Conservation (phyloP, 2,113 vertebrate genomes). For the Chlamydotis undulata region DNA sequence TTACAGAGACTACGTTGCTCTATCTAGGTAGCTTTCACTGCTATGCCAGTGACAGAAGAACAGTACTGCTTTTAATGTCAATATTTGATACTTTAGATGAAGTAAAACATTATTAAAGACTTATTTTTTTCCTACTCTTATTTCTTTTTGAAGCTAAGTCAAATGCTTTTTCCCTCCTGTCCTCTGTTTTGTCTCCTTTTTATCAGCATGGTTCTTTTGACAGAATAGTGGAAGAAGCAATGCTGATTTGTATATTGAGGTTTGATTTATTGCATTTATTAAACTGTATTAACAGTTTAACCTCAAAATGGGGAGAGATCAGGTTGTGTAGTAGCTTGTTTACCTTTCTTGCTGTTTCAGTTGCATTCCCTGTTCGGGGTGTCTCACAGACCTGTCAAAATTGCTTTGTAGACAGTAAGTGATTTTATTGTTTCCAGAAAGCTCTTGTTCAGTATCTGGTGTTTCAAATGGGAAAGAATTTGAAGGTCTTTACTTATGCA, state of each 20-base stretch:
- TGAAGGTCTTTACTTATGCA: not conserved
- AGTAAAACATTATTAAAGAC: not conserved
- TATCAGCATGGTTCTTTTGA: not conserved
- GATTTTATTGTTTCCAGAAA: not conserved
- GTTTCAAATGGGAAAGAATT: not conserved
- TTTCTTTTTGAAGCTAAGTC: not conserved
- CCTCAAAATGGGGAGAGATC: not conserved
- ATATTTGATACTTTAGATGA: not conserved
- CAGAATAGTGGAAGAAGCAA: not conserved
- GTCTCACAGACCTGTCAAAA: not conserved
- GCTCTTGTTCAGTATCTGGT: not conserved
- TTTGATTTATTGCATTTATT: not conserved
- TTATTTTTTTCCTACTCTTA: not conserved
- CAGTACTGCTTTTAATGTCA: not conserved
- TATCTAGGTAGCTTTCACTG: not conserved
- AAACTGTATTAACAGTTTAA: not conserved
- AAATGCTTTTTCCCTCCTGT: not conserved
- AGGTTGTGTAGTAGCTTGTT: not conserved
- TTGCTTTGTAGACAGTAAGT: not conserved
- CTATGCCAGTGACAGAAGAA: not conserved
- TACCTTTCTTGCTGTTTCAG: not conserved
- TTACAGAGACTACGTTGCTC: not conserved
- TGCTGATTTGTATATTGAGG: not conserved
- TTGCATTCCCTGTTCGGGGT: not conserved
- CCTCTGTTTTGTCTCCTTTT: not conserved